phyloP scores from a whole-genome alignment of 2,888 invertebrate genomes.

The Micoletzkya japonica region DNA sequence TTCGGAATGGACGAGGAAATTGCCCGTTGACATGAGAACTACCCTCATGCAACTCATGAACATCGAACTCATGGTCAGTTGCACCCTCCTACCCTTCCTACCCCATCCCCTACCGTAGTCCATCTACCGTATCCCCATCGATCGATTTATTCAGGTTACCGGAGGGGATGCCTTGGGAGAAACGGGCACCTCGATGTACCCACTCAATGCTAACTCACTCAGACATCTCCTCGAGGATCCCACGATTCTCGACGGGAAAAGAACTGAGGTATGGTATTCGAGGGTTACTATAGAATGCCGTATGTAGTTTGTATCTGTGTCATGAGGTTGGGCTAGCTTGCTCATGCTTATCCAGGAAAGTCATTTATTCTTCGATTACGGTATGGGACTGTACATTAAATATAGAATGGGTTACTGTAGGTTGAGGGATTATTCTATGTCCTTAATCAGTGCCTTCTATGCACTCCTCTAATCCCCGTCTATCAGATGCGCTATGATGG shows the following conservation, averaged over 20 bases:
- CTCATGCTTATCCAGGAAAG: neutral
- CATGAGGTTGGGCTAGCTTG: neutral
- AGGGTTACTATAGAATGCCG: neutral
- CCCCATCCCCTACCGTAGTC: neutral
- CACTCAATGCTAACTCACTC: conserved; percentile 50
- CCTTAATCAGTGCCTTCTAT: neutral
- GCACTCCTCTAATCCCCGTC: conserved; percentile 27
- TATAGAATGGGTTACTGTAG: no score
- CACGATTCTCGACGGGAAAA: conserved; percentile 56
- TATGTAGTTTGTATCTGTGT: neutral
- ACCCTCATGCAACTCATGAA: conserved; percentile 61
- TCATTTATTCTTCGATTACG: no score
- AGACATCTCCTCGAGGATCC: conserved; percentile 58
- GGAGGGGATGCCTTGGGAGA: conserved; percentile 46
- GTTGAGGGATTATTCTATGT: no score
- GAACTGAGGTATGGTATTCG: conserved; percentile 50
- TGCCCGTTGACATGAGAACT: conserved; percentile 62
- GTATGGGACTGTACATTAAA: no score
- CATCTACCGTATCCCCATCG: no score
- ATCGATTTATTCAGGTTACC: conserved; percentile 32
- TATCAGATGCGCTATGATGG: conserved; percentile 61
- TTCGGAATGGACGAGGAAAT: conserved; percentile 59
- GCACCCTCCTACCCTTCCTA: no score
- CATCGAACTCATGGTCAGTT: conserved; percentile 55
- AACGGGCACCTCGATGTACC: conserved; percentile 48